Base-by-base conservation (phyloP, 1,140 invertebrate species). In the Hyles vespertilio region DNA sequence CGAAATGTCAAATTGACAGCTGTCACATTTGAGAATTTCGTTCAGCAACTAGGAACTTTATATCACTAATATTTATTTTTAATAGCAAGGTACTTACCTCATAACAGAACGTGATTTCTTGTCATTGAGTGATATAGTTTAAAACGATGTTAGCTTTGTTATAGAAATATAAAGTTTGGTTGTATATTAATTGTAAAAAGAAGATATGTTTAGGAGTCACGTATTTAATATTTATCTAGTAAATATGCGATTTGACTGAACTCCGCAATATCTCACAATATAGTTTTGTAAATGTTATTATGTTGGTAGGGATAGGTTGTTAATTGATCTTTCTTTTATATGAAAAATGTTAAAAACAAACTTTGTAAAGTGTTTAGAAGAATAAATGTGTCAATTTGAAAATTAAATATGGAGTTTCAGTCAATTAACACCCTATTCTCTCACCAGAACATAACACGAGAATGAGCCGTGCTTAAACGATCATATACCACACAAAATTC, bases 371-470 rank as follows among this genome's bases (percentile, higher is more conserved):
- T 82, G 76, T 80, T 83, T 84, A 84, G 74, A 81, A 77, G 70
- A 88, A 88, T 87, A 87, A 88, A 88, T 83, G 78, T 77, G 68
- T 77, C 74, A 81, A 70, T 87, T 86, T 78, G 70, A 75, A 86
- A 81, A 81, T 77, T 73, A 70, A 77, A 80, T 74, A 80, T 88
- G 85, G 84, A 87, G 85, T 88, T 88, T 88, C 84, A 88, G 85
- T 88, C 85, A 88, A 87, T 88, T 88, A 88, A 87, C 85, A 88
- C 85, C 85, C 84, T 87, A 83, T 77, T 87, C 81, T 87, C 77
- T 82, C 77, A 83, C 79, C 76, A 77, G 51, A 54, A 22, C 22
- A 48, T 48, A 48, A 11, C n/a, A 47, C 22, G 43, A 51, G 32
- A 40, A 40, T 50, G 51, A n/a, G 10, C 47, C 9, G 11, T 12